Percentiles rank a stretch among this genome's conserved stretches.
These are phyloP conservation scores for Cantharis flavilabris DNA, from an alignment of 2,888 invertebrate species.

Conservation along the genomic window DNA sequence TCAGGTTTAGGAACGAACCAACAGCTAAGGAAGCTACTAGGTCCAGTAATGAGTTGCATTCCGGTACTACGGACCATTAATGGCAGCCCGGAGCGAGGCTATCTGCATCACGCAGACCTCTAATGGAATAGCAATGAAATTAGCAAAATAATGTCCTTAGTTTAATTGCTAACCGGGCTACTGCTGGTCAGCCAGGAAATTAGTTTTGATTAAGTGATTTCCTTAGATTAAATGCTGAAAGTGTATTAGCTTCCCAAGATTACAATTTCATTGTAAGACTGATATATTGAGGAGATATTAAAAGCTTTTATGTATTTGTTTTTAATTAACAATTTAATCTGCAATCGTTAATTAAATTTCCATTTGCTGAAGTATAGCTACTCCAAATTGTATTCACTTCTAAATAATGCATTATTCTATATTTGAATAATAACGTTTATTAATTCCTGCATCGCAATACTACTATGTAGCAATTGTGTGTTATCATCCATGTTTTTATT, in stretches of 20 bases:
- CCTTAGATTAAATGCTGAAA: conserved; percentile 27
- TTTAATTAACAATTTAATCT: not conserved
- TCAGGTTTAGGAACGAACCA: conserved; percentile 24
- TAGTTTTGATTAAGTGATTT: conserved; percentile 52
- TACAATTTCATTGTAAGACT: conserved; percentile 7
- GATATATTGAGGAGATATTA: not conserved
- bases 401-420: not conserved
- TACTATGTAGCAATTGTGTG: not conserved
- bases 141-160: conserved; percentile 58
- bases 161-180: conserved; percentile 52
- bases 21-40: conserved; percentile 29
- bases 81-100: conserved; percentile 42
- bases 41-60: conserved; percentile 37
- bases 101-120: conserved; percentile 56
- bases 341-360: not conserved
- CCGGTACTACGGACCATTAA: conserved; percentile 35
- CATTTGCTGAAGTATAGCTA: not conserved
- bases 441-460: not conserved
- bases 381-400: not conserved
- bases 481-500: not conserved
- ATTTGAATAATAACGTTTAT: not conserved
- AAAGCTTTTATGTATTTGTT: not conserved
- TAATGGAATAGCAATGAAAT: conserved; percentile 59
- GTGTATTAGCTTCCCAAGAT: conserved; percentile 14
- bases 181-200: conserved; percentile 49